These are phyloP conservation scores for Nephrotoma guestfalica DNA, from an alignment of 2,888 invertebrate genomes.

Conservation along the genomic window DNA sequence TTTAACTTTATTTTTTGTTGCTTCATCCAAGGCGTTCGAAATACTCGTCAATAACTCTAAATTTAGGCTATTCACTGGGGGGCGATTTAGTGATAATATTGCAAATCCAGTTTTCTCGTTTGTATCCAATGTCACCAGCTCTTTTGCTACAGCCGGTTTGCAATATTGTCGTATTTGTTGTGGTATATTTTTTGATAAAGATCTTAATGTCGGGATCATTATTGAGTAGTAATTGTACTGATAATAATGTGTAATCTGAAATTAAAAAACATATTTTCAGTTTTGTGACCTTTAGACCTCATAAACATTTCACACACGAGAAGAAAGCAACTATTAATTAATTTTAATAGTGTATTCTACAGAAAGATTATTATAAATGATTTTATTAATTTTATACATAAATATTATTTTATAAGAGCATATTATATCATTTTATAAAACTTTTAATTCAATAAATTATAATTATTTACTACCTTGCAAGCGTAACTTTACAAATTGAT, in stretches of 20 bases:
- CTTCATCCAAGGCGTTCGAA: conserved; percentile 44
- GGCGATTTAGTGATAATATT: conserved; percentile 54
- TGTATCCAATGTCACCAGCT: conserved; percentile 22
- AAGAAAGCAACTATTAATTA: neutral
- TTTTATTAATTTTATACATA: neutral
- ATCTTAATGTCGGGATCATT: neutral
- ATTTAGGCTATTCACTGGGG: conserved; percentile 73
- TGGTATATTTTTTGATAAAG: neutral
- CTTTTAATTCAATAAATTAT: neutral
- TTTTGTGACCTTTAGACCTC: neutral
- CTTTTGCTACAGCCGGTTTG: neutral
- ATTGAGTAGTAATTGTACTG: neutral
- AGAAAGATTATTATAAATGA: neutral
- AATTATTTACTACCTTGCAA: neutral
- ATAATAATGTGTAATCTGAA: neutral
- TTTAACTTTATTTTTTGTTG: conserved; percentile 48
- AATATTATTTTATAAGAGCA: neutral
- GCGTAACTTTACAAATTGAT: neutral
- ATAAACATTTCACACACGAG: neutral
- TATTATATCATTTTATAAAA: neutral
- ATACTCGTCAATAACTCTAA: conserved; percentile 54
- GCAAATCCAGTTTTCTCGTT: conserved; percentile 55
- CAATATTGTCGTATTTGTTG: neutral
- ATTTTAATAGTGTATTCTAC: neutral
- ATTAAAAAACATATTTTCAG: neutral